phyloP scores from a whole-genome alignment of 2,888 invertebrate genomes.

The Drosophila anomelani region DNA sequence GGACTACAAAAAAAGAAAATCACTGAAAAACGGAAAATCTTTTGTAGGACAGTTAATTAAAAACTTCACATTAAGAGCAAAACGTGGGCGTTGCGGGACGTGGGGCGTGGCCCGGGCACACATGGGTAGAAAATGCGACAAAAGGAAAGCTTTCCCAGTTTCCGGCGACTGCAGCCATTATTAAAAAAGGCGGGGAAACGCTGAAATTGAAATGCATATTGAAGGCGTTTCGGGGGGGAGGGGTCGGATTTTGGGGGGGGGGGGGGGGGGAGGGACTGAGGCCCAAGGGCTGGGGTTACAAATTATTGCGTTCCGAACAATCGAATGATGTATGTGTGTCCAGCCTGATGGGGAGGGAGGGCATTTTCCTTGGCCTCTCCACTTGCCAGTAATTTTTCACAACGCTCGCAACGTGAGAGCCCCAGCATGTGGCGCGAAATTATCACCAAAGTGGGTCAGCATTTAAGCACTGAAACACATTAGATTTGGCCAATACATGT shows the following conservation, averaged over 20 bases:
- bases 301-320: constrained; percentile 47
- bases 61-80: constrained; percentile 60
- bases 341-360: constrained; percentile 15
- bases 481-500: background rate
- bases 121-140: constrained; percentile 44
- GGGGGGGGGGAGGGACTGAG: background rate
- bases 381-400: constrained; percentile 21
- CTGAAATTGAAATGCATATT: constrained; percentile 31
- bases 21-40: constrained; percentile 63
- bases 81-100: constrained; percentile 12
- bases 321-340: constrained; percentile 65
- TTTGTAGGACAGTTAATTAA: constrained; percentile 76
- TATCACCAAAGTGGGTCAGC: constrained; percentile 13
- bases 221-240: constrained; percentile 7
- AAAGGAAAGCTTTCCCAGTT: constrained; percentile 33
- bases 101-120: constrained; percentile 29
- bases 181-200: constrained; percentile 24
- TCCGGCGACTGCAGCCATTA: constrained; percentile 43
- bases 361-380: constrained; percentile 8
- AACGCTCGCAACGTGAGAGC: constrained; percentile 31
- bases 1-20: constrained; percentile 22
- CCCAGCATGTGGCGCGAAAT: constrained; percentile 31
- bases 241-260: background rate
- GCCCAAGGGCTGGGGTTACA: constrained; percentile 1
- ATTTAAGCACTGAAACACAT: constrained; percentile 2